A percentile compares a stretch with the other conserved stretches of the same genome.
Conservation (phyloP, 1,140 invertebrate genomes). For the Psix sp. region DNA sequence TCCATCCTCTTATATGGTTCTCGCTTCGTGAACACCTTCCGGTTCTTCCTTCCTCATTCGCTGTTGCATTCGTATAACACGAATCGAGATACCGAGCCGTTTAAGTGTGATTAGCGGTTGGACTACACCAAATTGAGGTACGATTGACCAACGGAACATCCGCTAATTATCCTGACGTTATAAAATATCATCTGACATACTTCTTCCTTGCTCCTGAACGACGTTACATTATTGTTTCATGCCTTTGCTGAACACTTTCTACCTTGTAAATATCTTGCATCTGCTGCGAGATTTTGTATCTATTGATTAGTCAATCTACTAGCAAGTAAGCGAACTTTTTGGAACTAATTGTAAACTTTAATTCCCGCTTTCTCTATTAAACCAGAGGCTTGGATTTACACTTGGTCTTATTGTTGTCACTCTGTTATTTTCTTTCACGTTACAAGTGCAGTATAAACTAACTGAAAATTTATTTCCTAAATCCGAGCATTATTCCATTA, state of each 20-base stretch:
- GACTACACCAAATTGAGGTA: too few species aligned
- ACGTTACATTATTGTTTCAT: not conserved
- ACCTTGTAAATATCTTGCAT: not conserved
- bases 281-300: not conserved
- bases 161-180: not conserved
- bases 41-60: constrained; percentile 1
- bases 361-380: constrained; percentile 3
- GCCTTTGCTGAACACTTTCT: constrained; percentile 12
- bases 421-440: too few species aligned
- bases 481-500: too few species aligned
- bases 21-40: not conserved
- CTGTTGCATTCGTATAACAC: not conserved
- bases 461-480: too few species aligned
- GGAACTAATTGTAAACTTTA: not conserved
- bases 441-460: too few species aligned
- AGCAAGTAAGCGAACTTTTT: not conserved
- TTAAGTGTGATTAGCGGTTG: too few species aligned
- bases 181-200: constrained; percentile 4
- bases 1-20: not conserved
- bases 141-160: not conserved
- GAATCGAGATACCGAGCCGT: too few species aligned
- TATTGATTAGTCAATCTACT: constrained; percentile 4
- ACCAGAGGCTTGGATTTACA: too few species aligned
- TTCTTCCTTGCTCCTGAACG: constrained; percentile 4
- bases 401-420: not conserved